phyloP scores from a whole-genome alignment of 2,113 vertebrate species.

The Anolis sagrei region DNA sequence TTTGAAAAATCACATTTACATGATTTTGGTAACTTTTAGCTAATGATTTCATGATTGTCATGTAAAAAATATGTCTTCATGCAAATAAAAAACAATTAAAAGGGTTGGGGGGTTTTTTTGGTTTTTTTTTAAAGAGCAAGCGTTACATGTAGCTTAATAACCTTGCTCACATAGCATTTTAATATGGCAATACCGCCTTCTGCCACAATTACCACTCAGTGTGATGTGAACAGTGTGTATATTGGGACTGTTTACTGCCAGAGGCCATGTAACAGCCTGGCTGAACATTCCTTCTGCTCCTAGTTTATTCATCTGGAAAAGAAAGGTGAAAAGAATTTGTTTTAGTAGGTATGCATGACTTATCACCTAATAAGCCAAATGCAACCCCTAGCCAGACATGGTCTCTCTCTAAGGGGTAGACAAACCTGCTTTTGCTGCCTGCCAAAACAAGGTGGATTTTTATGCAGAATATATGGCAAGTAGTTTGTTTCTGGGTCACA shows the following conservation, averaged over 20 bases:
- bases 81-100: neutral
- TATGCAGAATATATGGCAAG: neutral
- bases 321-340: neutral
- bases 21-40: neutral
- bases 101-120: neutral
- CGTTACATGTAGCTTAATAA: neutral
- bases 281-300: neutral
- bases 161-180: neutral
- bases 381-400: neutral
- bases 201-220: neutral
- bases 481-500: neutral
- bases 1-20: neutral
- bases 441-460: neutral
- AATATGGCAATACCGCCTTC: neutral
- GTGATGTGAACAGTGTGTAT: neutral
- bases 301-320: neutral
- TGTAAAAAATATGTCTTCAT: neutral
- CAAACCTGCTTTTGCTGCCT: neutral
- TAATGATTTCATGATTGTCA: neutral
- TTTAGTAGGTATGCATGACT: neutral
- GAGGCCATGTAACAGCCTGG: neutral
- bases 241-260: neutral
- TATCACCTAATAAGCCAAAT: neutral
- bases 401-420: neutral
- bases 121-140: neutral